These are phyloP conservation scores for Setipinna tenuifilis DNA, from an alignment of 2,797 vertebrate species.

Conservation along the genomic window DNA sequence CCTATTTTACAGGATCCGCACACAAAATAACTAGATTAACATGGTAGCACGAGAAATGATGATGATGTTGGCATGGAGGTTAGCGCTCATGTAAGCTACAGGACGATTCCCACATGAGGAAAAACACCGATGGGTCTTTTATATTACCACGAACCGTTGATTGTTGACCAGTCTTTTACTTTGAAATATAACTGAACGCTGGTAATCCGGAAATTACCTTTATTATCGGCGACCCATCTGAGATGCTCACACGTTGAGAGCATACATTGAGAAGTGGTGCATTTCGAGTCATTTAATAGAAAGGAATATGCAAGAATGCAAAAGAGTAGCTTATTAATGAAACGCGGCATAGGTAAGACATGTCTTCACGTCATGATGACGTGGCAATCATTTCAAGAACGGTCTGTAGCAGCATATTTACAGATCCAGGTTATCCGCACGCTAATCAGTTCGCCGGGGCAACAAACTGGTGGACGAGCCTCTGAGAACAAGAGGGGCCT, in stretches of 20 bases:
- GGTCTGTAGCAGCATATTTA: neutral
- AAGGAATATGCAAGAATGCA: neutral
- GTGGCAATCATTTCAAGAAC: neutral
- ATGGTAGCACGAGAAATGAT: no score
- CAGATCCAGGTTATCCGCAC: neutral
- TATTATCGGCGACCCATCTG: neutral
- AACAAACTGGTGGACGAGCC: constrained; percentile 20
- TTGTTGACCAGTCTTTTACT: neutral
- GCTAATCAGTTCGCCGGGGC: neutral
- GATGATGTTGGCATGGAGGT: no score
- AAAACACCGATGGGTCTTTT: no score
- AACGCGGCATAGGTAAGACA: neutral
- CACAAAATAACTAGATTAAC: no score
- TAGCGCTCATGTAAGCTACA: no score
- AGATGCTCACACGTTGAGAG: neutral
- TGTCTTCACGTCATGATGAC: neutral
- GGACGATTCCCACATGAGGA: no score
- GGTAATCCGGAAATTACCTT: neutral
- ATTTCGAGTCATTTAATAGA: no score
- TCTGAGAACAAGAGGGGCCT: constrained; percentile 48
- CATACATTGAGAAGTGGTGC: no score
- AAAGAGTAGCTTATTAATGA: neutral
- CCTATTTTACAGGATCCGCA: no score
- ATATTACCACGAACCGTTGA: neutral
- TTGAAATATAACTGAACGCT: neutral